Evolutionary conservation across 2,113 vertebrate species (phyloP), one percentile per base, ranked within the genome.

Genomic region (Nothobranchius kuhntae): DNA sequence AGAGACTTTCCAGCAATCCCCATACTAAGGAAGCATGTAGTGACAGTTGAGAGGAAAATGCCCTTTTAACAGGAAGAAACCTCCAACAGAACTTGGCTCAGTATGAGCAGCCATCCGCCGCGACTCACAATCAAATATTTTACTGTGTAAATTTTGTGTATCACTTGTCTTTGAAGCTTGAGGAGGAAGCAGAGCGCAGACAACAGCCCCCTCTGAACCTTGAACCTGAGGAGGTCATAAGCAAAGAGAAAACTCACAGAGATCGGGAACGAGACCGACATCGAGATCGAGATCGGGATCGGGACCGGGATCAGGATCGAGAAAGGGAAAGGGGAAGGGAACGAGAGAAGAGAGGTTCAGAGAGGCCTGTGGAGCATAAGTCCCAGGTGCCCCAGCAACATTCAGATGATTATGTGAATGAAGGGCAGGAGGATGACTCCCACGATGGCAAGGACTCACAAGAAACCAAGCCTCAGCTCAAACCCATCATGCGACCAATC

Each of bases 171-270:
- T 10, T 7, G 53, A 55, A 99, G 97, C 96, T 99, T 95, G 98
- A 99, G 80, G 96, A 98, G 87, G 98, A 99, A 68, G 98, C 96
- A 38, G 96, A 98, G 81, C 93, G 96, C 52, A 94, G 95, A 58
- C 93, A 95, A 58, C 95, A 98, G 65, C 95, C 95, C 15, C 96
- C 97, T 47, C 93, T 96, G 73, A 99, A 98, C 76, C 96, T 96
- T 4, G 93, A 94, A 60, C 93, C 95, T 2, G 96, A 97, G 40
- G 96, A 95, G 63, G 94, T 95, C 3, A 93, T 95, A 47, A 94
- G 90, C 77, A 95, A 94, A 62, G 89, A 93, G 48, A 90, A 90
- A 47, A 30, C 80, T 38, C 86, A 84, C 40, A 80, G 85, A 26
- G 95, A 97, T 62, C 79, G 95, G 64, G 61, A 62, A 7, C 13